Evolutionary conservation across 2,797 vertebrate genomes (phyloP), one percentile per base, ranked within the genome.

Genomic region (Eupleurogrammus muticus): DNA sequence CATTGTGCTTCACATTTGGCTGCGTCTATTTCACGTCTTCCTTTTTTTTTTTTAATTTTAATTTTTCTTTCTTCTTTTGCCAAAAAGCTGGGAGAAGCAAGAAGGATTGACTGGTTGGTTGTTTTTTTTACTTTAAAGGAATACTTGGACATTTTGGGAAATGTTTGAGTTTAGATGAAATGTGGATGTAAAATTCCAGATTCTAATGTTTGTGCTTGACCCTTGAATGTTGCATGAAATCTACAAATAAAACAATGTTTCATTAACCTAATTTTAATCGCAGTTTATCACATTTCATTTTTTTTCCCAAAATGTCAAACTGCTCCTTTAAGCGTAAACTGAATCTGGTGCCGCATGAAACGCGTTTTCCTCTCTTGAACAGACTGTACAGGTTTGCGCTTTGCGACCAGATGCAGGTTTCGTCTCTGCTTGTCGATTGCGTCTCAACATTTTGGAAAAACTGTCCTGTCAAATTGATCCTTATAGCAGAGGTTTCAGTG

Each of bases 1-100:
- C 72, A 68, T 87, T 81, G 81, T 86, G 80, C 85, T 90, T 90
- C 82, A 87, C 75, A 90, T 89, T 87, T 76, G 14, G 70, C 60
- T 74, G 48, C 57, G 58, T 74, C 69, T 82, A 21, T 88, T 88
- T 89, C 67, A 91, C 73, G 68, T 28, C 6, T 28, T 28, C 6
- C 6, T 28, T 28, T 28, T 28, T 28, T 28, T 6, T 28, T 72
- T 56, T 58, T 6, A 3, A 6, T 47, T 44, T 64, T n/a, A n/a
- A n/a, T 28, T 28, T 28, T 6, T 28, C 70, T 56, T 58, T 6
- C 6, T 3, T 47, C 17, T 64, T 72, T 56, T 58, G 44, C 48
- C 14, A 44, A 77, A 91, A 94, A 89, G 89, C 93, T 89, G 68
- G 17, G 20, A 52, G 36, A 59, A 59, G 68, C 53, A 8, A 44